Evolutionary conservation across 2,888 invertebrate genomes (phyloP).

Genomic region (Anaspis maculata): DNA sequence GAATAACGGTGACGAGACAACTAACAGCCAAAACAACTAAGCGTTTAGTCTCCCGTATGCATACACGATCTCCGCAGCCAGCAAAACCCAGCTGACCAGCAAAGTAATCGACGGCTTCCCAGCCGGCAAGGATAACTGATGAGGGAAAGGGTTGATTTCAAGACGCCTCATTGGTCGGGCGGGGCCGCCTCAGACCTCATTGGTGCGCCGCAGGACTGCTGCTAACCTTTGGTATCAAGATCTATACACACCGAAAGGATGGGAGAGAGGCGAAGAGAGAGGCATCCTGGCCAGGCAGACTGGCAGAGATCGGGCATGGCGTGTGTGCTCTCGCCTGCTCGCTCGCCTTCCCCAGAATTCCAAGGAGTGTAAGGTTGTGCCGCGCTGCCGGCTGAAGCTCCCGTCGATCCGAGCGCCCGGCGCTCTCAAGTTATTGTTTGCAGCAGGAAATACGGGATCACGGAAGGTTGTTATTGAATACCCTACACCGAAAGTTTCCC

Average conservation of each 20-base stretch:
- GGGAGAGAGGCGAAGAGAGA: no score
- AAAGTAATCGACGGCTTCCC: constrained; percentile 15
- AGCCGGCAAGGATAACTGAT: constrained; percentile 15
- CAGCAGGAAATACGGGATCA: constrained; percentile 37
- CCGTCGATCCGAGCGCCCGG: no score
- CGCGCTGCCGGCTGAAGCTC: no score
- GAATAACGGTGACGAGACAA: no score
- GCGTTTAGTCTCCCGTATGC: constrained; percentile 6
- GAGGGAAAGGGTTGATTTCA: constrained; percentile 37
- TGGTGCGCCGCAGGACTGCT: constrained; percentile 42
- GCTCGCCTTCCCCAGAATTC: constrained; percentile 15
- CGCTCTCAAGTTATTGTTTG: constrained; percentile 34
- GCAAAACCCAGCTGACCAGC: constrained; percentile 26
- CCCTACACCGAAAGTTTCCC: constrained; percentile 17
- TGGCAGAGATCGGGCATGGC: no score
- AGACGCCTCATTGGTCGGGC: constrained; percentile 43
- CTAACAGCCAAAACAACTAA: no score
- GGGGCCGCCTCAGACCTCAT: constrained; percentile 43
- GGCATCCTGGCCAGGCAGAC: no score
- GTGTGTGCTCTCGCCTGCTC: no score
- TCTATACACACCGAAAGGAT: no score
- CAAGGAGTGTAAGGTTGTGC: no score
- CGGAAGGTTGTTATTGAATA: constrained; percentile 31
- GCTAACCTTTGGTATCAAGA: constrained; percentile 40
- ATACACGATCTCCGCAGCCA: not conserved